These are phyloP conservation scores for Manis javanica DNA, from an alignment of 2,797 vertebrate genomes.

Conservation along the genomic window DNA sequence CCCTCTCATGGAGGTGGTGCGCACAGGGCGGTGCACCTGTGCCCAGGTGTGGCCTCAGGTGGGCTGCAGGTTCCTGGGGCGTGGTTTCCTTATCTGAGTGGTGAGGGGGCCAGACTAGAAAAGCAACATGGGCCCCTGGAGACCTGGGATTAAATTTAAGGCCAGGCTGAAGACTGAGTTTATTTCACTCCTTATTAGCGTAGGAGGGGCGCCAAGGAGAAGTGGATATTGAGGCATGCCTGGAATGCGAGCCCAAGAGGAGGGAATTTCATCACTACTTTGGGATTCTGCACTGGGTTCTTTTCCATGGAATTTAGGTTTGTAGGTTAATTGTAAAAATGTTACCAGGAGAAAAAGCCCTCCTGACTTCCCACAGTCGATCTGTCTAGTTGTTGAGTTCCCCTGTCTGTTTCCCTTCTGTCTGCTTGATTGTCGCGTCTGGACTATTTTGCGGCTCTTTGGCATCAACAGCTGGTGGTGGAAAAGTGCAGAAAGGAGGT, in stretches of 20 bases:
- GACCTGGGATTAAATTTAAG: not conserved
- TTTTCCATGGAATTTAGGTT: slow-evolving; percentile 37
- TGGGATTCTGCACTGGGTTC: not conserved
- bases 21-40: not conserved
- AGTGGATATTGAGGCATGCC: not conserved
- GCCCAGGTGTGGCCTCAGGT: not conserved
- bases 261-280: not conserved
- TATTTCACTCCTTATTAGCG: not conserved
- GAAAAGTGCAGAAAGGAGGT: not conserved
- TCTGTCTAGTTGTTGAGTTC: not conserved
- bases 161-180: not conserved
- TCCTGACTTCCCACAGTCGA: not conserved
- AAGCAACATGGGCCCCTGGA: not conserved
- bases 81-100: not conserved
- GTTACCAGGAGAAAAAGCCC: not conserved
- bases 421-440: not conserved
- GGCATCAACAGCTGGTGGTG: not conserved
- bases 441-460: fast-evolving
- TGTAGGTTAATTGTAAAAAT: slow-evolving; percentile 44
- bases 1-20: too few species aligned
- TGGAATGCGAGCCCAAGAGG: not conserved
- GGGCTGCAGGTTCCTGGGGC: not conserved
- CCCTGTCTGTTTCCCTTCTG: not conserved
- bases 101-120: not conserved
- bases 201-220: not conserved